Conservation (phyloP, 2,113 vertebrate species). For the Phocoena phocoena region DNA sequence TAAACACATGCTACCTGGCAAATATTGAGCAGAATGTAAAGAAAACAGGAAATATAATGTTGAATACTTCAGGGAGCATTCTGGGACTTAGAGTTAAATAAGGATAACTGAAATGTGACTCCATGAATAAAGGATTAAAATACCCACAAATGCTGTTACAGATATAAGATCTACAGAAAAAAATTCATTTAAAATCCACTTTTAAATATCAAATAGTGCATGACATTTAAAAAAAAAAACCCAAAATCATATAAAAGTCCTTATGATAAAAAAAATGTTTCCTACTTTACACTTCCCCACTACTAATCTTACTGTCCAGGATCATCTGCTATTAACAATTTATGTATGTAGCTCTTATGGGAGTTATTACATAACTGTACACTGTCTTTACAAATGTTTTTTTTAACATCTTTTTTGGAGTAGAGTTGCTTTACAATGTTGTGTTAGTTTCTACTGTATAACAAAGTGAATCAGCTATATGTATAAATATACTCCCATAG, state of each 20-base stretch:
- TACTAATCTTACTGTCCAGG: background rate
- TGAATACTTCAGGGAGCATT: background rate
- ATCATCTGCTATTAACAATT: background rate
- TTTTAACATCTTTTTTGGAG: no score
- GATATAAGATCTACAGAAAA: background rate
- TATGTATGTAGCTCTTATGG: background rate
- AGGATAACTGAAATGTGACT: background rate
- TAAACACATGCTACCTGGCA: background rate
- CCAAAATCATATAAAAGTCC: background rate
- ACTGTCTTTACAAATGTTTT: background rate
- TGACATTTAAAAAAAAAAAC: background rate
- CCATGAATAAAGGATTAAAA: background rate
- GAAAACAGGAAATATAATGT: background rate
- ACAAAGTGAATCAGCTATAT: no score
- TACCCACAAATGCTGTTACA: background rate
- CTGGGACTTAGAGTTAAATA: background rate
- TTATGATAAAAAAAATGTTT: background rate
- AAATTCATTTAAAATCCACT: background rate
- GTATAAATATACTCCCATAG: no score
- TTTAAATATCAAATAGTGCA: background rate
- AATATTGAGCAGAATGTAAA: background rate
- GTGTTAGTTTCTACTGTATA: no score
- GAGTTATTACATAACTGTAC: background rate
- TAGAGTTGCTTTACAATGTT: no score
- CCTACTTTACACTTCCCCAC: background rate